Percentiles rank a stretch among this genome's conserved stretches.
These are phyloP conservation scores for Bradypus variegatus DNA, from an alignment of 2,797 vertebrate species.

Conservation along the genomic window DNA sequence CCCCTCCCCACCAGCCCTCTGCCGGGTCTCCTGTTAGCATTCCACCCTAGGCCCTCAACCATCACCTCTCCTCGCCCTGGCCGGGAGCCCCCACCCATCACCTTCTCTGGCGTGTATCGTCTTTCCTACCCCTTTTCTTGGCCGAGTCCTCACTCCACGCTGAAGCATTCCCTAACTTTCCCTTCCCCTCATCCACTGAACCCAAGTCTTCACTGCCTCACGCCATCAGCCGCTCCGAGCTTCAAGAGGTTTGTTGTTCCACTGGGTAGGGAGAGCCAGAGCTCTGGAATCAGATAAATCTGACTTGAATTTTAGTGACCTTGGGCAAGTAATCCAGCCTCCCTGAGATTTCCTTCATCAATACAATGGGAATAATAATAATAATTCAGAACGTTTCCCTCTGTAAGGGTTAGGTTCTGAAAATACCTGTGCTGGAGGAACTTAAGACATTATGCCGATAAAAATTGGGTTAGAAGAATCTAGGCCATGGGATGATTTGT, in stretches of 20 bases:
- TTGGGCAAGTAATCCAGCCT: conserved; percentile 31
- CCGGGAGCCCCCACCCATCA: neutral
- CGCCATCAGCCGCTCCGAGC: neutral
- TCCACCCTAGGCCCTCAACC: neutral
- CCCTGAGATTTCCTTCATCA: neutral
- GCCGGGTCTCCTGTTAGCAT: neutral
- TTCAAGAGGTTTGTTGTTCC: neutral
- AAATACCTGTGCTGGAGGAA: neutral
- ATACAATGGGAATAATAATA: neutral
- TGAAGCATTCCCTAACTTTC: neutral
- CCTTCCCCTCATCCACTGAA: neutral
- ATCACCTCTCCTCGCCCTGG: neutral
- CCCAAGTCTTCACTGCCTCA: neutral
- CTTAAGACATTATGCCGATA: neutral
- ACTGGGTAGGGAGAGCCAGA: neutral
- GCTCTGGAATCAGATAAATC: neutral
- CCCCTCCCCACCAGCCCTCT: neutral
- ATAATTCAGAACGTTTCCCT: neutral
- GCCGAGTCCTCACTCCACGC: neutral
- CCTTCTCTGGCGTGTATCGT: no score
- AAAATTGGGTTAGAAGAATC: neutral
- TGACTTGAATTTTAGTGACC: conserved; percentile 24
- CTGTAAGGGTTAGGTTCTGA: neutral
- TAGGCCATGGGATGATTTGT: neutral
- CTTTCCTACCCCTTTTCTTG: neutral